phyloP scores from a whole-genome alignment of 2,797 vertebrate genomes.

The Otus scops region DNA sequence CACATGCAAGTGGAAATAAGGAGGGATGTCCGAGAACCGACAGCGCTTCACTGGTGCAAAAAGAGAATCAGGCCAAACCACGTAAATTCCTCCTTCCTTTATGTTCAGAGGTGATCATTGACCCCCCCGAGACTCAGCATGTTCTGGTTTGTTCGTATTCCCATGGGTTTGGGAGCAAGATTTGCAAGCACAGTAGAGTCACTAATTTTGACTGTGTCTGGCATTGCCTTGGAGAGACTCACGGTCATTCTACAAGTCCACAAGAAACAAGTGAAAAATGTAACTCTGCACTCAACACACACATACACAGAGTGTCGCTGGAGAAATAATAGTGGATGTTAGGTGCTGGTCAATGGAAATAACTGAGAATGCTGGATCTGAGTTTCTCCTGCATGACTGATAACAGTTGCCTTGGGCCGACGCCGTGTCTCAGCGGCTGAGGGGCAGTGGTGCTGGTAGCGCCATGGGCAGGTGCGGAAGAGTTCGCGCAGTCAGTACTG shows the following conservation, averaged over 20 bases:
- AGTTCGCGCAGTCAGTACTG: constrained; percentile 86
- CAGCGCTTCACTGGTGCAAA: constrained; percentile 59
- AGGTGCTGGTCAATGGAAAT: constrained; percentile 35
- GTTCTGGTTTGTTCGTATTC: constrained; percentile 44
- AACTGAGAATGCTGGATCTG: background rate
- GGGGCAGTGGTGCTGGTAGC: constrained; percentile 84
- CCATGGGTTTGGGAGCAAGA: constrained; percentile 56
- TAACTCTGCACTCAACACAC: constrained; percentile 45
- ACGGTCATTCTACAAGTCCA: constrained; percentile 46
- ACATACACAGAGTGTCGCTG: constrained; percentile 44
- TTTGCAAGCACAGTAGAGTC: constrained; percentile 47
- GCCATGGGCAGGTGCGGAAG: constrained; percentile 85
- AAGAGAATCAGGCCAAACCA: constrained; percentile 58
- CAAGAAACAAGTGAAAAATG: constrained; percentile 56
- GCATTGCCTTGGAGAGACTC: constrained; percentile 57
- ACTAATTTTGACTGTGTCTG: constrained; percentile 34
- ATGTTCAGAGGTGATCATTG: constrained; percentile 1
- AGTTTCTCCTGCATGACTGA: constrained; percentile 6
- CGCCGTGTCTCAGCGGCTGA: constrained; percentile 79
- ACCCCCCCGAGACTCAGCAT: constrained; percentile 23
- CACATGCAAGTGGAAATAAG: constrained; percentile 21
- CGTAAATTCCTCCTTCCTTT: constrained; percentile 45
- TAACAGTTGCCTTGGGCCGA: constrained; percentile 5
- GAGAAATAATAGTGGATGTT: constrained; percentile 4
- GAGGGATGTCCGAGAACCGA: constrained; percentile 38